Conservation (phyloP, 2,113 vertebrate species). For the Etheostoma cragini region DNA sequence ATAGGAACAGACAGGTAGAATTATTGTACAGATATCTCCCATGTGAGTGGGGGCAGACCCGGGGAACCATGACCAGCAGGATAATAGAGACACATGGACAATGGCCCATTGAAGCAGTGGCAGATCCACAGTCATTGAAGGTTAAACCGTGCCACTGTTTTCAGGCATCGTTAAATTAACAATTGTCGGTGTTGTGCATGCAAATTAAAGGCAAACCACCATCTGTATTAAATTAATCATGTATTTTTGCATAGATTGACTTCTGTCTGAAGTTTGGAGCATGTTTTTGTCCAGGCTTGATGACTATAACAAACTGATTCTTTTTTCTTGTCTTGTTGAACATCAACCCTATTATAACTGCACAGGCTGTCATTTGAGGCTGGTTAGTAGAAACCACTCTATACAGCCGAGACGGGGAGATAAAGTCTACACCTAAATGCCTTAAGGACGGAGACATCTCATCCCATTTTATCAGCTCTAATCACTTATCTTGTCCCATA, state of each 20-base stretch:
- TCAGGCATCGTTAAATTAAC: slow-evolving; percentile 34
- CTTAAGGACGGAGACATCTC: slow-evolving; percentile 63
- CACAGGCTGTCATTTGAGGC: slow-evolving; percentile 56
- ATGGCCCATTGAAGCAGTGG: slow-evolving; percentile 58
- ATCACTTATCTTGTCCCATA: slow-evolving; percentile 67
- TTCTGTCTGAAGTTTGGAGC: slow-evolving; percentile 8
- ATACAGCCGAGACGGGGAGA: slow-evolving; percentile 47
- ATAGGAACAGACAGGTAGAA: slow-evolving; percentile 77
- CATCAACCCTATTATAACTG: slow-evolving; percentile 26
- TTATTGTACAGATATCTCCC: slow-evolving; percentile 73
- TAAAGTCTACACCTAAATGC: slow-evolving; percentile 59
- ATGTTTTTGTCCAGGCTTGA: slow-evolving; percentile 8
- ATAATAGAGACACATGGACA: slow-evolving; percentile 74
- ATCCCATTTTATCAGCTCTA: slow-evolving; percentile 69
- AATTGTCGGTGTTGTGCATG: slow-evolving; percentile 44
- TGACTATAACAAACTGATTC: slow-evolving; percentile 34
- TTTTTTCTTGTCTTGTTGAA: background rate
- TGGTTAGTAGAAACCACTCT: slow-evolving; percentile 48
- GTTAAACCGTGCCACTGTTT: slow-evolving; percentile 56
- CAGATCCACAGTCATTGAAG: slow-evolving; percentile 54
- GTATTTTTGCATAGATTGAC: background rate
- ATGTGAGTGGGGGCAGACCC: slow-evolving; percentile 59
- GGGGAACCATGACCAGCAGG: slow-evolving; percentile 67
- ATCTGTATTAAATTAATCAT: slow-evolving; percentile 13
- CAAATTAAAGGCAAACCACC: slow-evolving; percentile 43